Evolutionary conservation across 2,797 vertebrate genomes (phyloP), one percentile per base, ranked within the genome.

Genomic region (Gobio occitaniae): DNA sequence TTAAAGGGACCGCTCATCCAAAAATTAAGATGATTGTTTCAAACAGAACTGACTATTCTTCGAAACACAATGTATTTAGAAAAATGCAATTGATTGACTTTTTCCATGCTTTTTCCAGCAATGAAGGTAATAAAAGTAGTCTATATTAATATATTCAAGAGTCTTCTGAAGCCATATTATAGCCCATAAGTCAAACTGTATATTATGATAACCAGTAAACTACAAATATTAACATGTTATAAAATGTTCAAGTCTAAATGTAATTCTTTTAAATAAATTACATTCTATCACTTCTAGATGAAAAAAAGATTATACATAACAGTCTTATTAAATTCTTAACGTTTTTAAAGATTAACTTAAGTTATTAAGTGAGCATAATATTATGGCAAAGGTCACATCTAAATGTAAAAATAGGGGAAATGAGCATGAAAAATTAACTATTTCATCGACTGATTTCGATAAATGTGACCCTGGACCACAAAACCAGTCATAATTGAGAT

Each of bases 1-100:
- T 78, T 54, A 44, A 68, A 54, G 65, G n/a, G 63, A 41, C 52
- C 41, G 44, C 61, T 86, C 72, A 54, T 69, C 80, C 77, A 86
- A 75, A 80, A 48, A 56, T 50, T 0, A 13, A 86, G 48, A 56
- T 59, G 29, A 48, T 25, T 70, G 13, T 41, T 41, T 77, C 75
- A 71, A 47, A 50, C 50, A 56, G 56, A 38, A 36, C 47, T 44
- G 47, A 48, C 19, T 21, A 56, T 80, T 77, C 50, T 25, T 56
- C 44, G 61, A 38, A 75, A 36, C 48, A 76, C 71, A 47, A 75
- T 9, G 21, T 12, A 48, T 48, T 72, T 38, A 8, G 6, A 7
- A 21, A 75, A 54, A 13, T 76, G 5, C 11, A 36, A 19, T 32
- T 12, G 4, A 21, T n/a, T 25, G 10, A 63, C n/a, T 13, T 2